phyloP scores from a whole-genome alignment of 2,888 invertebrate genomes.

The Anoncus sp. region DNA sequence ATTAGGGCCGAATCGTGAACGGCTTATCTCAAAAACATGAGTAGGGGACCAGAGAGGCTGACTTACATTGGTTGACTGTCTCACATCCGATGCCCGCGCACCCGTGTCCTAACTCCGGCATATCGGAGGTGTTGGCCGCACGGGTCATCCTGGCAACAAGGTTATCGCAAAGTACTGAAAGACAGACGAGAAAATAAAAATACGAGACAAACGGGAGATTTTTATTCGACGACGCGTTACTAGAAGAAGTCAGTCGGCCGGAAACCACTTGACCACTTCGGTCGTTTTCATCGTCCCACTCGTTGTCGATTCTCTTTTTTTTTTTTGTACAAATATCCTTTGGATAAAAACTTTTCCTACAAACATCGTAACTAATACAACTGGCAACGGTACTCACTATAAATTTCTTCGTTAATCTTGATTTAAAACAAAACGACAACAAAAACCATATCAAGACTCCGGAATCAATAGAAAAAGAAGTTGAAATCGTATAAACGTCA shows the following conservation, averaged over 20 bases:
- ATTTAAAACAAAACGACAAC: background rate
- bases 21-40: slow-evolving; percentile 50
- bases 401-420: too few species aligned
- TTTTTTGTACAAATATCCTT: too few species aligned
- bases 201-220: slow-evolving; percentile 71
- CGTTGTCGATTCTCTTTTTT: slow-evolving; percentile 1
- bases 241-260: slow-evolving; percentile 73
- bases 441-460: too few species aligned
- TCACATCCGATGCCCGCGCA: slow-evolving; percentile 36
- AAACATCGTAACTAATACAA: too few species aligned
- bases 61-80: slow-evolving; percentile 24
- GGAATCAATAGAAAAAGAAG: too few species aligned
- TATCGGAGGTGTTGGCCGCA: slow-evolving; percentile 74
- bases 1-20: slow-evolving; percentile 49
- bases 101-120: slow-evolving; percentile 64
- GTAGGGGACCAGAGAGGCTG: slow-evolving; percentile 10
- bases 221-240: slow-evolving; percentile 72
- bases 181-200: slow-evolving; percentile 38
- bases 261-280: slow-evolving; percentile 68
- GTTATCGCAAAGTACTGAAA: slow-evolving; percentile 74
- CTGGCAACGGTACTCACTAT: too few species aligned
- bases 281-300: slow-evolving; percentile 41
- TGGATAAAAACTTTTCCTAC: too few species aligned
- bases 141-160: slow-evolving; percentile 76
- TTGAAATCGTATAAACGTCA: too few species aligned